These are phyloP conservation scores for Adrianichthys oophorus DNA, from an alignment of 2,797 vertebrate species.

Conservation along the genomic window DNA sequence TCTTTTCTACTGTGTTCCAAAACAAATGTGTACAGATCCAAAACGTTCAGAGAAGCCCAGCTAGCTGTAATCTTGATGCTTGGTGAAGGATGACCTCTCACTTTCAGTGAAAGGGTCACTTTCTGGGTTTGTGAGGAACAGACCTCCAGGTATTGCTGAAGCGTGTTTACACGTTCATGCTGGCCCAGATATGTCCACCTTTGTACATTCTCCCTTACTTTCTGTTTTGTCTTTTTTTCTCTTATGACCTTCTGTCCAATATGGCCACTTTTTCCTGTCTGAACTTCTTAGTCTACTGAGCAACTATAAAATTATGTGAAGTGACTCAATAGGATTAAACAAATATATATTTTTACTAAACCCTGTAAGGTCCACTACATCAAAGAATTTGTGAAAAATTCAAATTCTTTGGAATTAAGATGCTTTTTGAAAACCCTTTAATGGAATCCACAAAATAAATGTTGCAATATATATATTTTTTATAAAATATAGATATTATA, in stretches of 20 bases:
- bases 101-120: conserved; percentile 32
- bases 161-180: conserved; percentile 34
- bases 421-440: too few species aligned
- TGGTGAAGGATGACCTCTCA: conserved; percentile 60
- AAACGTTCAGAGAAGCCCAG: conserved; percentile 18
- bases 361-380: too few species aligned
- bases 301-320: not conserved
- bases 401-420: too few species aligned
- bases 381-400: too few species aligned
- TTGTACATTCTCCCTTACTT: conserved; percentile 33
- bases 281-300: conserved; percentile 7
- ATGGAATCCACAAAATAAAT: too few species aligned
- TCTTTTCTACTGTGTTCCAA: conserved; percentile 15
- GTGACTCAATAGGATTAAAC: not conserved
- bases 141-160: conserved; percentile 50
- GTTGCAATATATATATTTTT: too few species aligned
- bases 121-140: conserved; percentile 37
- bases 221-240: not conserved
- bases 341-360: too few species aligned
- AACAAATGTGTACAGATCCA: conserved; percentile 33
- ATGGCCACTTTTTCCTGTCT: conserved; percentile 9
- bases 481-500: too few species aligned
- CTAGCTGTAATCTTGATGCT: conserved; percentile 60
- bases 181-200: conserved; percentile 54
- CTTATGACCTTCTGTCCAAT: conserved; percentile 32